Conservation (phyloP, 1,140 invertebrate species). For the Caenorhabditis tropicalis region DNA sequence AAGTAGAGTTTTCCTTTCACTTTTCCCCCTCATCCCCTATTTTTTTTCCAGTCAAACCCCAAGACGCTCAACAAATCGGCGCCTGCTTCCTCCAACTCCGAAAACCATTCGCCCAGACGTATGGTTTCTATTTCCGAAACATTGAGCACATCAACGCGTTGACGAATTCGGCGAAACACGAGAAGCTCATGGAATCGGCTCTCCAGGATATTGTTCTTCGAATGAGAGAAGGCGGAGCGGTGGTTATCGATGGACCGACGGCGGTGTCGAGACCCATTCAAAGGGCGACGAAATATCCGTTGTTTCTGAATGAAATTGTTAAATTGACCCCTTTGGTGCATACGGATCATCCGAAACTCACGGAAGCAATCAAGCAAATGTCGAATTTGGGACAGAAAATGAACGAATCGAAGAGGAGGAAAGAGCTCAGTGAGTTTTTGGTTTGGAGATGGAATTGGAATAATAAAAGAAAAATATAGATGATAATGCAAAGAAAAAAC, state of each 20-base stretch:
- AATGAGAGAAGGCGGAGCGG: constrained; percentile 60
- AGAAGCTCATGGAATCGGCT: constrained; percentile 53
- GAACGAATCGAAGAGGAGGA: constrained; percentile 68
- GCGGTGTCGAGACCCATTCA: constrained; percentile 65
- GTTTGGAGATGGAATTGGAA: neutral
- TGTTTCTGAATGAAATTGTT: constrained; percentile 64
- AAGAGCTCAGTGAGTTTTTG: constrained; percentile 61
- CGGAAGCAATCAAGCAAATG: constrained; percentile 66
- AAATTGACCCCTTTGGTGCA: constrained; percentile 65
- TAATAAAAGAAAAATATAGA: too few species aligned
- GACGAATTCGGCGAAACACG: constrained; percentile 60
- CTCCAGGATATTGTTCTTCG: constrained; percentile 58
- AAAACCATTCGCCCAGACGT: constrained; percentile 62
- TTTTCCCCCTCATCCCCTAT: neutral
- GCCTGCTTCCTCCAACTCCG: constrained; percentile 61
- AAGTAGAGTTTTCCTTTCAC: constrained; percentile 36
- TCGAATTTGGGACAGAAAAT: constrained; percentile 63
- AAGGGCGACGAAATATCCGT: constrained; percentile 65
- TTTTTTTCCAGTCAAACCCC: constrained; percentile 48
- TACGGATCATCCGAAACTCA: constrained; percentile 65
- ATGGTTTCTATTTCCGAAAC: constrained; percentile 64
- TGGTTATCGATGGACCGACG: constrained; percentile 64
- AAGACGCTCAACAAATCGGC: constrained; percentile 54
- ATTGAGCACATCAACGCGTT: constrained; percentile 62
- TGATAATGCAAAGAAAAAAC: too few species aligned